Conservation (phyloP, 2,797 vertebrate species). For the Sebastes melanostomus region DNA sequence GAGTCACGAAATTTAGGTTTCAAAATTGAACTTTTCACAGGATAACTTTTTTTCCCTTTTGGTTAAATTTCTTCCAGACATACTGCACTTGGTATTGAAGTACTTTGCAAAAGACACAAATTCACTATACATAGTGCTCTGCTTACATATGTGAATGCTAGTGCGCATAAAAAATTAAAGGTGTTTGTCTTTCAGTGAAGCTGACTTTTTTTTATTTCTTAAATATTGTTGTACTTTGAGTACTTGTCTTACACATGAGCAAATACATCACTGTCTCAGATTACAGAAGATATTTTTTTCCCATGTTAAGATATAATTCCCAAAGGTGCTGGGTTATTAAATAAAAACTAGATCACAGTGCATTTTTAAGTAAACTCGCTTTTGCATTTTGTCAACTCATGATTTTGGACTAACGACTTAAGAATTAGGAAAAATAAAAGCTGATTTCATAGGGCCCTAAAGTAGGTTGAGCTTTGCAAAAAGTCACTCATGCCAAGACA, state of each 20-base stretch:
- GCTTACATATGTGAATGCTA: conserved; percentile 23
- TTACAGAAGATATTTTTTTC: not conserved
- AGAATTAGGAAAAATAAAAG: not conserved
- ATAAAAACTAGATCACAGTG: not conserved
- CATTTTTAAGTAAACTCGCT: not conserved
- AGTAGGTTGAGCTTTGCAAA: not conserved
- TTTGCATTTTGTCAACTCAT: not conserved
- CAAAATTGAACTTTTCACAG: conserved; percentile 5
- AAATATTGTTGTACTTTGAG: conserved; percentile 11
- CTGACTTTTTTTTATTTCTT: conserved; percentile 13
- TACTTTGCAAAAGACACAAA: not conserved
- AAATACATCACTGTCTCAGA: not conserved
- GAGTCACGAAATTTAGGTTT: conserved; percentile 27
- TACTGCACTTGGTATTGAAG: not conserved
- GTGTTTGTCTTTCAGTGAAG: conserved; percentile 20
- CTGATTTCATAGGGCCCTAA: conserved; percentile 15
- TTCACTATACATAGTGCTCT: not conserved
- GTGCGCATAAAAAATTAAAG: not conserved
- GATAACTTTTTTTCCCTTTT: conserved; percentile 3
- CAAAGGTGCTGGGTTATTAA: not conserved
- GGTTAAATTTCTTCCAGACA: conserved; percentile 13
- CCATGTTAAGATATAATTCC: not conserved
- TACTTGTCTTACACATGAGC: not conserved
- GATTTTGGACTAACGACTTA: not conserved
- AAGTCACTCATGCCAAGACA: conserved; percentile 14